Conservation (phyloP, 2,888 invertebrate species). For the Drosophila emarginata region DNA sequence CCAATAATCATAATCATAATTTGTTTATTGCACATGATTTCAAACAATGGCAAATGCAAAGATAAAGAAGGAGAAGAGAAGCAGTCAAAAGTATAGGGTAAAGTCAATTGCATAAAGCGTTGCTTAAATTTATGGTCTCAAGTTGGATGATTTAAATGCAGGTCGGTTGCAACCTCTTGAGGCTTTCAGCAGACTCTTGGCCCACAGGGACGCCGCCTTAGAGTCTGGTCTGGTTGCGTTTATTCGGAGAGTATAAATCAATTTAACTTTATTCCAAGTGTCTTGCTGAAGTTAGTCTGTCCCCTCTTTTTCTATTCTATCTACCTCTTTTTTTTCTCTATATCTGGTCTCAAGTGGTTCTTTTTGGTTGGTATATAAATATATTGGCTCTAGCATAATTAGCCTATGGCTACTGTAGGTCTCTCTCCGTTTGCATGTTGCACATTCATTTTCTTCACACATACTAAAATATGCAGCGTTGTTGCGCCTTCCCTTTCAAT, state of each 20-base stretch:
- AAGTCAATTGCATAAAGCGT: conserved; percentile 25
- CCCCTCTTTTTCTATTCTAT: conserved; percentile 7
- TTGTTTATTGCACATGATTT: conserved; percentile 28
- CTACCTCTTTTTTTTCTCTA: background rate
- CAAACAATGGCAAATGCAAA: conserved; percentile 20
- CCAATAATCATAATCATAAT: conserved; percentile 15
- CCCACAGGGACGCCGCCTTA: conserved; percentile 50
- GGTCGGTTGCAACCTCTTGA: conserved; percentile 55
- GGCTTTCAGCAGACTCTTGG: conserved; percentile 60
- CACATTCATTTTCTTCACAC: conserved; percentile 75
- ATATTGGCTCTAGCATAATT: conserved; percentile 57
- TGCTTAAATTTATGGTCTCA: conserved; percentile 30
- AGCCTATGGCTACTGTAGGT: conserved; percentile 66
- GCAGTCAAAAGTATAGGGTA: background rate
- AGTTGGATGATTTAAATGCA: conserved; percentile 37
- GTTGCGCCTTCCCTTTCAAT: background rate
- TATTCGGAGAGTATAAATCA: conserved; percentile 63
- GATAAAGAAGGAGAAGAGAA: background rate
- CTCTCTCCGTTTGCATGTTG: conserved; percentile 46
- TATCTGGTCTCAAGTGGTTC: conserved; percentile 40
- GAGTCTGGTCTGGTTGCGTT: conserved; percentile 56
- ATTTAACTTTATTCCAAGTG: conserved; percentile 64
- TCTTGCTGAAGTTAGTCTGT: conserved; percentile 56
- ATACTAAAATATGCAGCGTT: conserved; percentile 65
- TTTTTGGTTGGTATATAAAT: background rate